Conservation (phyloP, 2,888 invertebrate genomes). For the Vesta saturnalis region DNA sequence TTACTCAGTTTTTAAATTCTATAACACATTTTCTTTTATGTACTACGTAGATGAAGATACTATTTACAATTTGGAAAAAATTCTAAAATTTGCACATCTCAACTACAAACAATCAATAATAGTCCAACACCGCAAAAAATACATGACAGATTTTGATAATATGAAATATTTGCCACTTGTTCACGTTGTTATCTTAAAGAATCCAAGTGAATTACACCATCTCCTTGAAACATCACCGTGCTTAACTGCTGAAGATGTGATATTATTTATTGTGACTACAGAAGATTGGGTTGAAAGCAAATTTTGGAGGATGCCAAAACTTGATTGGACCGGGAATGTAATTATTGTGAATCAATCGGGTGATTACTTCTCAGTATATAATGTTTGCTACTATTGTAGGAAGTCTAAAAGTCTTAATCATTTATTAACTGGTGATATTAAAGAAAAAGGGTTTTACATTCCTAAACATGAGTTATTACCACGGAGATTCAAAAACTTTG, state of each 20-base stretch:
- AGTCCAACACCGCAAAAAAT: background rate
- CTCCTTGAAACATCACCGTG: background rate
- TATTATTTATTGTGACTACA: constrained; percentile 9
- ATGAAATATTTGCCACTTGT: background rate
- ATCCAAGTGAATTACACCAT: background rate
- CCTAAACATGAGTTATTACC: constrained; percentile 26
- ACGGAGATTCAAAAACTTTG: constrained; percentile 35
- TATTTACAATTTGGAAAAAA: background rate
- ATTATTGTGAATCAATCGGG: constrained; percentile 32
- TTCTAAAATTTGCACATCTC: background rate
- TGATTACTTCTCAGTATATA: constrained; percentile 25
- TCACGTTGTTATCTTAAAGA: background rate
- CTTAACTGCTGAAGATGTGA: constrained; percentile 7
- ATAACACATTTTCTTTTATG: background rate
- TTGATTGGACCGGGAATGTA: constrained; percentile 43
- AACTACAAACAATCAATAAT: background rate
- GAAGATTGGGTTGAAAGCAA: background rate
- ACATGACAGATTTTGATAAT: background rate
- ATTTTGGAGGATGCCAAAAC: constrained; percentile 31
- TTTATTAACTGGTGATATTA: constrained; percentile 18
- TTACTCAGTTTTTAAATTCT: too few species aligned
- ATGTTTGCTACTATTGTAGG: constrained; percentile 42
- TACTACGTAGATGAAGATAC: background rate
- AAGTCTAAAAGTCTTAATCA: constrained; percentile 15
- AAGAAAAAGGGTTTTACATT: background rate